Percentiles rank a stretch among this genome's conserved stretches.
Conservation (phyloP, 2,888 invertebrate genomes). For the Scrobipalpa costella region DNA sequence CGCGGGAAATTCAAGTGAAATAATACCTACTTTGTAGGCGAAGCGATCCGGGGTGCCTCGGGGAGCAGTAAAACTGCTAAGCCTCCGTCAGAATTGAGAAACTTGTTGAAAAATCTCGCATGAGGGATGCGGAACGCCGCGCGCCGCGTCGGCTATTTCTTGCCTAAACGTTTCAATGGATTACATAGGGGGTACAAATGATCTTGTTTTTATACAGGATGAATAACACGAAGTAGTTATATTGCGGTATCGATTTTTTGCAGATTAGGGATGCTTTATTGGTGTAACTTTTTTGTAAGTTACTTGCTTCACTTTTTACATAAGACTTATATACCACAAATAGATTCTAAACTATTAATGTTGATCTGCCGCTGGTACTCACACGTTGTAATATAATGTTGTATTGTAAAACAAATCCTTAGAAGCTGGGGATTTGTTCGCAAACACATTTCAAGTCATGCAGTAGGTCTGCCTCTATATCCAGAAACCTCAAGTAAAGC, state of each 20-base stretch:
- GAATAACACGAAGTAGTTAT: too few species aligned
- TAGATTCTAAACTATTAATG: too few species aligned
- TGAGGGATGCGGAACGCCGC: constrained; percentile 54
- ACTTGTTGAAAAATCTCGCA: constrained; percentile 72
- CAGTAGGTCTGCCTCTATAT: constrained; percentile 66
- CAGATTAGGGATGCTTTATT: too few species aligned
- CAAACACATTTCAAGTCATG: constrained; percentile 62
- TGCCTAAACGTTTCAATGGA: constrained; percentile 25
- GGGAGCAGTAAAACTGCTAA: constrained; percentile 69
- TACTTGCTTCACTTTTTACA: too few species aligned
- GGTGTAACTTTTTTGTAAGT: too few species aligned
- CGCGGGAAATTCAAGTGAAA: constrained; percentile 66
- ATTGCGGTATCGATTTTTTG: too few species aligned
- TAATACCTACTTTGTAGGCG: constrained; percentile 66
- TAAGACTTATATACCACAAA: too few species aligned
- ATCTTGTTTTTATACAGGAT: too few species aligned
- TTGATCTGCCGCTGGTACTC: too few species aligned
- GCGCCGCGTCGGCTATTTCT: constrained; percentile 42
- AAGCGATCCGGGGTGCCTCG: constrained; percentile 62
- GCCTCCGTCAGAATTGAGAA: constrained; percentile 69
- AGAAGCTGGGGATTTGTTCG: constrained; percentile 59
- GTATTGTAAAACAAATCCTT: constrained; percentile 47
- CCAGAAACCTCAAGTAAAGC: constrained; percentile 57
- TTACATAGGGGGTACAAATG: not conserved
- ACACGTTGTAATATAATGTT: not conserved